Percentiles rank a stretch among this genome's conserved stretches.
Conservation (phyloP, 2,113 vertebrate genomes). For the Conger conger region DNA sequence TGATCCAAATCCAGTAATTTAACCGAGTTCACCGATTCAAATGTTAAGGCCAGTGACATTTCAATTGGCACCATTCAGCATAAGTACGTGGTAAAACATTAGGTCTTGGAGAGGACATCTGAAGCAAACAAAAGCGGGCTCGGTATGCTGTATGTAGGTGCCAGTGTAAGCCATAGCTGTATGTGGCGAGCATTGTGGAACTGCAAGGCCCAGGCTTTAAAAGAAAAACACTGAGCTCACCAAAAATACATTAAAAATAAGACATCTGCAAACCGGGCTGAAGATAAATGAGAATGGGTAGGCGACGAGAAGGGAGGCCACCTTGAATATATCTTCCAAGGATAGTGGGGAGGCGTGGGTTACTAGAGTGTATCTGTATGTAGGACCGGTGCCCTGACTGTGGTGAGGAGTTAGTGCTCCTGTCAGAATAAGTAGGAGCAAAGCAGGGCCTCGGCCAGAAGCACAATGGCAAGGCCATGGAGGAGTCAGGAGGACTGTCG, state of each 20-base stretch:
- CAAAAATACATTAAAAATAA: constrained; percentile 11
- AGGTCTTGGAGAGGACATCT: neutral
- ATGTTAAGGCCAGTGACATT: neutral
- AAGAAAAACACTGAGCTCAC: constrained; percentile 12
- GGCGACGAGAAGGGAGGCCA: neutral
- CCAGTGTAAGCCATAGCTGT: neutral
- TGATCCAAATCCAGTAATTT: neutral
- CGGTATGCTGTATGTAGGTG: too few species aligned
- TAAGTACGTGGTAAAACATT: neutral
- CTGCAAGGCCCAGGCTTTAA: neutral
- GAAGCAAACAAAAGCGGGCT: neutral
- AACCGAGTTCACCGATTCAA: neutral
- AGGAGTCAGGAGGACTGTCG: constrained; percentile 19
- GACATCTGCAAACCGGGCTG: neutral
- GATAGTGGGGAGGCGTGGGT: neutral
- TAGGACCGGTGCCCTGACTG: constrained; percentile 12
- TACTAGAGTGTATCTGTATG: constrained; percentile 29
- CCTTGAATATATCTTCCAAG: constrained; percentile 12
- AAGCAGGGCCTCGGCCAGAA: constrained; percentile 4
- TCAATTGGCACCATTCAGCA: neutral
- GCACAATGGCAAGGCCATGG: constrained; percentile 23
- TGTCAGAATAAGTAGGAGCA: constrained; percentile 20
- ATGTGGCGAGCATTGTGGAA: neutral
- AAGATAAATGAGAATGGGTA: constrained; percentile 15
- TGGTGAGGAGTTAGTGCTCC: neutral